Evolutionary conservation across 2,113 vertebrate species (phyloP).

Genomic region (Protomyctophum bolini): DNA sequence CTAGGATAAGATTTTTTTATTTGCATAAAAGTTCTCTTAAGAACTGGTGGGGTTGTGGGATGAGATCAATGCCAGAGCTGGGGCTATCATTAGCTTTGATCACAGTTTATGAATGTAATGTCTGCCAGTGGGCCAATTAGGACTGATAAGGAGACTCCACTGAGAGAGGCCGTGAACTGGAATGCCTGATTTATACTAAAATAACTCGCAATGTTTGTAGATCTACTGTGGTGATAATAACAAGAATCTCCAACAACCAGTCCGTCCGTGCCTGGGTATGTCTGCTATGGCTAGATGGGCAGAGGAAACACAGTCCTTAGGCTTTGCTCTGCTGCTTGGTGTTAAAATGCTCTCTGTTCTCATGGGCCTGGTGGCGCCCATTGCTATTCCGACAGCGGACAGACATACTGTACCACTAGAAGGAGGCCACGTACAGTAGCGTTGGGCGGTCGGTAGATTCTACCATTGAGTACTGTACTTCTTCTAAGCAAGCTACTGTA

Average conservation of each 20-base stretch:
- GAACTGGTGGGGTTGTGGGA: not conserved
- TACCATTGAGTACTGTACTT: too few relatives aligned
- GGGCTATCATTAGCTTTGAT: not conserved
- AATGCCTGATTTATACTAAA: not conserved
- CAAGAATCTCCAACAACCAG: not conserved
- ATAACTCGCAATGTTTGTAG: not conserved
- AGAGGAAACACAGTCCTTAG: too few relatives aligned
- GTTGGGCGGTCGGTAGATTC: too few relatives aligned
- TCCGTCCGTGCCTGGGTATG: not conserved
- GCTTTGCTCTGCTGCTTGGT: too few relatives aligned
- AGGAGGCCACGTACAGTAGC: too few relatives aligned
- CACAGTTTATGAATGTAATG: not conserved
- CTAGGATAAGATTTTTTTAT: too few relatives aligned
- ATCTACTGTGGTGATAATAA: not conserved
- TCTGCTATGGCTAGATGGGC: too few relatives aligned
- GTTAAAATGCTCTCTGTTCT: too few relatives aligned
- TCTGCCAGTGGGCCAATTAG: slow-evolving; percentile 4
- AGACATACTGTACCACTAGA: too few relatives aligned
- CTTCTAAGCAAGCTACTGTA: too few relatives aligned
- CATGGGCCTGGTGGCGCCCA: too few relatives aligned
- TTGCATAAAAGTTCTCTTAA: not conserved
- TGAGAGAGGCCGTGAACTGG: not conserved
- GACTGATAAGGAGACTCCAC: not conserved
- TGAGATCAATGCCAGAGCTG: slow-evolving; percentile 1
- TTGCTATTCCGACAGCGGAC: too few relatives aligned